phyloP scores from a whole-genome alignment of 1,140 invertebrate species.

The Cephus cinctus region DNA sequence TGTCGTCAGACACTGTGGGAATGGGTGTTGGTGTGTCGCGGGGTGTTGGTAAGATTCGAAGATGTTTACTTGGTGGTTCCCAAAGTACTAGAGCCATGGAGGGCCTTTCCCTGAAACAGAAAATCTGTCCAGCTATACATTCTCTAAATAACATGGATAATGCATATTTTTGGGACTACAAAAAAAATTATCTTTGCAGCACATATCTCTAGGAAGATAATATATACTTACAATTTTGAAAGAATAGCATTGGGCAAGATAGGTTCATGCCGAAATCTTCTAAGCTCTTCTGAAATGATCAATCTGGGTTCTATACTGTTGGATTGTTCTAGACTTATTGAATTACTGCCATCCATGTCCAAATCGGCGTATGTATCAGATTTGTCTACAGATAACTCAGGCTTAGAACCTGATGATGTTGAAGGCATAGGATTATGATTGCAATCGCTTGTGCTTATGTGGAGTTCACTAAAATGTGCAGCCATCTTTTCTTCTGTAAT shows the following conservation, averaged over 20 bases:
- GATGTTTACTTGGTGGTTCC: slow-evolving; percentile 66
- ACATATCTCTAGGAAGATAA: slow-evolving; percentile 2
- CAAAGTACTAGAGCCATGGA: slow-evolving; percentile 76
- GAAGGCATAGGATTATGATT: slow-evolving; percentile 26
- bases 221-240: slow-evolving; percentile 56
- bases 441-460: slow-evolving; percentile 59
- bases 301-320: slow-evolving; percentile 48
- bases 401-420: slow-evolving; percentile 24
- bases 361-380: slow-evolving; percentile 12
- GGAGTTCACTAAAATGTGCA: slow-evolving; percentile 69
- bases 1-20: slow-evolving; percentile 18
- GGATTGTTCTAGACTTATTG: slow-evolving; percentile 25
- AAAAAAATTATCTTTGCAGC: neutral
- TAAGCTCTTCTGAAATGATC: slow-evolving; percentile 70
- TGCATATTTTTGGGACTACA: slow-evolving; percentile 23
- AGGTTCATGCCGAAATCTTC: slow-evolving; percentile 62
- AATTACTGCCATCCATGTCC: slow-evolving; percentile 23
- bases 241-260: slow-evolving; percentile 62
- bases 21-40: slow-evolving; percentile 25
- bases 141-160: neutral
- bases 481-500: slow-evolving; percentile 81
- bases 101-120: slow-evolving; percentile 61
- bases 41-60: slow-evolving; percentile 39
- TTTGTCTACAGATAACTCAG: slow-evolving; percentile 3
- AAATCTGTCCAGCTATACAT: slow-evolving; percentile 34